Base-by-base conservation (phyloP, 1,140 invertebrate genomes). In the Brachionus plicatilis region DNA sequence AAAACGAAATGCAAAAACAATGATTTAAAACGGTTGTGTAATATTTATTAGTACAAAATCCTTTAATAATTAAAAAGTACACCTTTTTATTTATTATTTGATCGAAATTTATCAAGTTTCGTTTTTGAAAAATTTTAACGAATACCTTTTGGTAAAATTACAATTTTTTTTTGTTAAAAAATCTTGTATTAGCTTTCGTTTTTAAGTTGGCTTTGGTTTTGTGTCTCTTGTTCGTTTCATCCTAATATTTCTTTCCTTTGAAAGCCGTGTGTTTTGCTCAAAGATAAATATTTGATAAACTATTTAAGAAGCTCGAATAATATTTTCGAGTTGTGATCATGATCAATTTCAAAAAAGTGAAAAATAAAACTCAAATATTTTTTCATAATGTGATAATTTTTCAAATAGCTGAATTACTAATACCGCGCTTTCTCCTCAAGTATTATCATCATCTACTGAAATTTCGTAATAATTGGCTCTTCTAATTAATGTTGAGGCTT, bases 71-170 rank as follows among this genome's bases (percentile, higher is more conserved):
- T 72, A 72, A 41, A 72, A 72, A 72, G 68, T 72, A 72, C 68
- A 72, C 68, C 68, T 72, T 72, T 72, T 72, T 72, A 72, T 72
- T 72, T 72, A 43, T 72, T 72, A 72, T 72, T 72, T 72, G 68
- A 72, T 72, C 68, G 68, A 72, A 72, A 72, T 72, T 72, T 72
- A 72, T 72, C 68, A 72, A 72, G 68, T 72, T 72, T 72, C 68
- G 37, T 72, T 72, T 72, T 72, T 72, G 33, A 41, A 41, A 41
- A 72, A 20, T 72, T 72, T 72, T 41, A 72, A 43, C 68, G 68
- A 72, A 72, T 72, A 72, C 68, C 41, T 72, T 72, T 41, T 72
- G 33, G 68, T 37, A 72, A 72, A 72, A 72, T 72, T 72, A 72
- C 68, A 72, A 72, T 47, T 20, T 72, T 72, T 72, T 41, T 43